Evolutionary conservation across 2,888 invertebrate genomes (phyloP), one percentile per base, ranked within the genome.

Genomic region (Meiosimyza decipiens): DNA sequence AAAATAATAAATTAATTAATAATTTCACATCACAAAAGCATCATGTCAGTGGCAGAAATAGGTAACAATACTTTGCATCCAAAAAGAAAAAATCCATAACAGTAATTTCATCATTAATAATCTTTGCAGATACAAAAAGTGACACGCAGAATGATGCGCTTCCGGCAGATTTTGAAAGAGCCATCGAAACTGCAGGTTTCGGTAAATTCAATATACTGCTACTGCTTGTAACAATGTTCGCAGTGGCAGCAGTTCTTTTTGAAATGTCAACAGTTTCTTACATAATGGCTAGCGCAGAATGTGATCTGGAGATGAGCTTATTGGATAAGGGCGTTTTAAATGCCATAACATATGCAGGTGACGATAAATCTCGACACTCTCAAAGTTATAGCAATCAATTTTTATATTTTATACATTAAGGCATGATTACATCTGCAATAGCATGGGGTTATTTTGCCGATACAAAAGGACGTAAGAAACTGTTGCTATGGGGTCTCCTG

Each of bases 371-470:
- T 18, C 28, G 28, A 28, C 28, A 28, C 28, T 28, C 28, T 28
- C 3, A 28, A 28, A 28, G 28, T 4, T 28, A 28, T 28, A 4
- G 3, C 3, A 28, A 3, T 28, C 4, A 28, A 28, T 28, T 0
- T 28, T 28, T 28, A 3, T 28, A 28, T 28, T 28, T 6, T 15
- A 2, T 9, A 12, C 13, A 6, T 5, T 15, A 50, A 93, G 94
- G 93, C 28, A 94, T 94, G 93, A 91, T 93, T 79, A 88, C 90
- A 1, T 92, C 93, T 54, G 92, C 92, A 1, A 89, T 93, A 82
- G 75, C 93, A 2, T 95, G 94, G 94, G 94, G 94, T 3, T 93
- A 91, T 80, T 83, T 94, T 7, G 92, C 93, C 1, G 94, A 94
- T 81, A 92, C 92, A 0, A 88, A 92, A 74, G 94, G 94, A 0